Evolutionary conservation across 1,140 invertebrate genomes (phyloP).

Genomic region (Anastatus disparis): DNA sequence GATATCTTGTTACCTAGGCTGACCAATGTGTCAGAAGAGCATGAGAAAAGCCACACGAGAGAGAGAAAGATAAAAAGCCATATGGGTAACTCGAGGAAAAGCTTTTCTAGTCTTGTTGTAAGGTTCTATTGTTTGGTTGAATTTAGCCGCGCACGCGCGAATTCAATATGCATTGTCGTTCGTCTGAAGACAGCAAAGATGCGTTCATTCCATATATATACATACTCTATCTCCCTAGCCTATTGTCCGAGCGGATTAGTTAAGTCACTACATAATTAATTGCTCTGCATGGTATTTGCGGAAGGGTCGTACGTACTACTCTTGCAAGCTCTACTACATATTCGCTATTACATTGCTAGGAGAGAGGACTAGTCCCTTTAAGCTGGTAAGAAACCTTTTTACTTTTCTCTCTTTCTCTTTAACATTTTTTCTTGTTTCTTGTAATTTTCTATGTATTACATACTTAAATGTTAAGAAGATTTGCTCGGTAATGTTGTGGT

Average conservation of each 20-base stretch:
- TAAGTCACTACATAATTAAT: slow-evolving; percentile 61
- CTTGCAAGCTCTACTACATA: background rate
- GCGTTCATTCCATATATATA: too few relatives aligned
- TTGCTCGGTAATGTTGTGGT: too few relatives aligned
- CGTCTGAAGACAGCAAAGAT: slow-evolving; percentile 54
- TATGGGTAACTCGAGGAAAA: slow-evolving; percentile 3
- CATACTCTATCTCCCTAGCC: too few relatives aligned
- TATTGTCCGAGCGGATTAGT: slow-evolving; percentile 59
- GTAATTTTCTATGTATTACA: background rate
- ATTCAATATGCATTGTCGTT: slow-evolving; percentile 63
- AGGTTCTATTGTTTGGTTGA: slow-evolving; percentile 56
- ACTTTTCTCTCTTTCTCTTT: background rate
- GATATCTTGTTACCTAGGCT: background rate
- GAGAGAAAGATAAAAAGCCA: background rate
- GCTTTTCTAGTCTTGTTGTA: too few relatives aligned
- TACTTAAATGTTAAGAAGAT: too few relatives aligned
- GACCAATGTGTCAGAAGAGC: slow-evolving; percentile 30
- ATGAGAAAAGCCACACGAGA: slow-evolving; percentile 41
- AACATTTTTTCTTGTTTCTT: background rate
- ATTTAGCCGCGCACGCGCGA: slow-evolving; percentile 42
- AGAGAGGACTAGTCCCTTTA: background rate
- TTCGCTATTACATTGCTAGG: background rate
- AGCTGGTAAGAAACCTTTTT: background rate
- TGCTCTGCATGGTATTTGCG: slow-evolving; percentile 28
- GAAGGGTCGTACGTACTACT: background rate